Base-by-base conservation (phyloP, 1,140 invertebrate species). In the Solenopsis fugax region DNA sequence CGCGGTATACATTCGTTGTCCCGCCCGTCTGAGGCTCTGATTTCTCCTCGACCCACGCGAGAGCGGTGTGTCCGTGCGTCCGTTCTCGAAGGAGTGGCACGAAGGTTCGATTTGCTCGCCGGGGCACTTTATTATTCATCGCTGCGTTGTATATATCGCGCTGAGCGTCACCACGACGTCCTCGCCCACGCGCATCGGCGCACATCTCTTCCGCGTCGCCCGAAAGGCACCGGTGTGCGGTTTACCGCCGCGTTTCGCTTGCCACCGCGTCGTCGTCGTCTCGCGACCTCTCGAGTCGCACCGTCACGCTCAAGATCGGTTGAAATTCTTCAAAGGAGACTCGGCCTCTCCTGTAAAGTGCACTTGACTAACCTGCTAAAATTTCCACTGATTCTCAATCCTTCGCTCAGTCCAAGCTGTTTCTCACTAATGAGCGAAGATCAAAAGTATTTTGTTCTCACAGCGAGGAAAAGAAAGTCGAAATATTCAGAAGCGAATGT, bases 11-110 rank as follows among this genome's bases (percentile, higher is more conserved):
- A 29, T 4, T 50, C 60, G 86, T 88, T 29, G 29, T 88, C 88
- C 86, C 84, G 88, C 88, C 41, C 41, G 41, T 92, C 86, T 86
- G 82, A 2, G 29, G 58, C 24, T 84, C 76, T 78, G 90, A 92
- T 92, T 92, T 92, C 91, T 92, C 91, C 84, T 91, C 69, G 88
- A 90, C 90, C 91, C 88, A 91, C 64, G 29, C 6, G 50, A 69
- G n/a, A 29, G 29, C 29, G 29, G 29, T 13, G 80, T 48, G 67
- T 48, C 52, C n/a, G 81, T 48, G 37, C n/a, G 81, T 72, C 56
- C 84, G 76, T 81, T 67, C 80, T 73, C 54, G 24, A 73, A 82
- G 67, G 80, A 82, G 80, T 82, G 80, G 67, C 67, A 21, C 16
- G 21, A 21, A 56, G 34, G n/a, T 12, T 81, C 48, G 34, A 56